Percentiles rank a stretch among this genome's conserved stretches.
Conservation (phyloP, 2,113 vertebrate species). For the Arvicanthis niloticus region DNA sequence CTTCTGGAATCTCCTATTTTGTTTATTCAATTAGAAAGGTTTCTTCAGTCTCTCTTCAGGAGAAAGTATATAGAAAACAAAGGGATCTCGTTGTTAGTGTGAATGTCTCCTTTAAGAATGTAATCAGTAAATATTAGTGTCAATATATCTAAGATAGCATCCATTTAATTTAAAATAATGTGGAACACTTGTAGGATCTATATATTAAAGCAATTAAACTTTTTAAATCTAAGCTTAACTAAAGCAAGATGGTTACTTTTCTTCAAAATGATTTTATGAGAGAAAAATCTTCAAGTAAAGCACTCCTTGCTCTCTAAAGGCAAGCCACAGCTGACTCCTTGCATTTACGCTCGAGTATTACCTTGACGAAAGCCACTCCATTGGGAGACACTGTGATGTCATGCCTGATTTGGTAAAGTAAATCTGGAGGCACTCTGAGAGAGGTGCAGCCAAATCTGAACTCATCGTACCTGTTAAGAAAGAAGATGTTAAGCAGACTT, state of each 20-base stretch:
- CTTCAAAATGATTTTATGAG: constrained; percentile 43
- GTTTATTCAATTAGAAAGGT: constrained; percentile 55
- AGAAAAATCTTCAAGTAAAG: constrained; percentile 29
- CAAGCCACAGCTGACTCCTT: constrained; percentile 41
- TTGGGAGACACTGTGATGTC: constrained; percentile 97
- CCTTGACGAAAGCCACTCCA: constrained; percentile 97
- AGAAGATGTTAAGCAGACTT: constrained; percentile 70
- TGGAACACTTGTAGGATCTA: neutral
- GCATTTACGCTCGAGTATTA: constrained; percentile 84
- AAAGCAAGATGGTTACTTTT: constrained; percentile 10
- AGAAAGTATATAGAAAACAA: constrained; percentile 33
- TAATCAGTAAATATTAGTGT: constrained; percentile 45
- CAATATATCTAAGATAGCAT: constrained; percentile 31
- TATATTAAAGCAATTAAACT: constrained; percentile 36
- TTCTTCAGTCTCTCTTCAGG: constrained; percentile 38
- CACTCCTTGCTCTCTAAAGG: constrained; percentile 42
- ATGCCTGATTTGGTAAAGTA: constrained; percentile 95
- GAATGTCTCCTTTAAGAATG: constrained; percentile 55
- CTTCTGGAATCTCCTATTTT: constrained; percentile 49
- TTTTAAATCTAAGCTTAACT: constrained; percentile 63
- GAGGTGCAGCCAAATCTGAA: constrained; percentile 98
- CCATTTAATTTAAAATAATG: constrained; percentile 61
- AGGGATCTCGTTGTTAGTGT: constrained; percentile 5
- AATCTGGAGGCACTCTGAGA: constrained; percentile 94
- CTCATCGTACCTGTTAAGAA: constrained; percentile 92